Evolutionary conservation across 2,797 vertebrate species (phyloP), one percentile per base, ranked within the genome.

Genomic region (Rhadinocentrus ornatus): DNA sequence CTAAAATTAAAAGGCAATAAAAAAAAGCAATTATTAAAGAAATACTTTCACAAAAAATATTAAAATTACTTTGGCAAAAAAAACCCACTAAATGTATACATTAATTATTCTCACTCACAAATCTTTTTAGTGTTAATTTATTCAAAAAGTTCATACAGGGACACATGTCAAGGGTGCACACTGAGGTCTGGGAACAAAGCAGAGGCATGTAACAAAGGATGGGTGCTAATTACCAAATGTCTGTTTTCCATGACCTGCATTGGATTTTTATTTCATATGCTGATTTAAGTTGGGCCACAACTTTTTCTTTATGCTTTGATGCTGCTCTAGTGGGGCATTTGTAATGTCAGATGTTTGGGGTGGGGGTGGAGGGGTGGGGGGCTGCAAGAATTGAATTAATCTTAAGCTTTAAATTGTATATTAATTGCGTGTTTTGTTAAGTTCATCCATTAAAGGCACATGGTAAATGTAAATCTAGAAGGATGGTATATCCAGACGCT

Each of bases 1-100:
- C 69, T 69, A 62, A 77, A 88, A 90, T 84, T 86, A 86, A 82
- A 85, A 67, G 73, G 74, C 67, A 82, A 79, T 80, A 81, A 81
- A 84, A 71, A 89, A 89, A 71, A 89, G 71, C 62, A 83, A 82
- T 81, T 82, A 86, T 90, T 71, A 82, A 74, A 79, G 69, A 87
- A 80, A 78, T 73, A 72, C 75, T 89, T 90, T 73, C 27, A 0
- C 9, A 24, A 67, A 65, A 84, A 83, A 80, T 24, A 48, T 57
- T 71, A 24, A 70, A 81, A 81, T 24, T 64, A 56, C 58, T 66
- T n/a, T 64, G 44, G 70, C 64, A 39, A 39, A 39, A 39, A 37
- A 12, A 46, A 83, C 81, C 81, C 37, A 39, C 10, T 63, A 80
- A 73, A 61, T 66, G 54, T 18, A 37, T 50, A 56, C 27, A 39